Conservation (phyloP, 2,888 invertebrate species). For the Rosalia funebris region DNA sequence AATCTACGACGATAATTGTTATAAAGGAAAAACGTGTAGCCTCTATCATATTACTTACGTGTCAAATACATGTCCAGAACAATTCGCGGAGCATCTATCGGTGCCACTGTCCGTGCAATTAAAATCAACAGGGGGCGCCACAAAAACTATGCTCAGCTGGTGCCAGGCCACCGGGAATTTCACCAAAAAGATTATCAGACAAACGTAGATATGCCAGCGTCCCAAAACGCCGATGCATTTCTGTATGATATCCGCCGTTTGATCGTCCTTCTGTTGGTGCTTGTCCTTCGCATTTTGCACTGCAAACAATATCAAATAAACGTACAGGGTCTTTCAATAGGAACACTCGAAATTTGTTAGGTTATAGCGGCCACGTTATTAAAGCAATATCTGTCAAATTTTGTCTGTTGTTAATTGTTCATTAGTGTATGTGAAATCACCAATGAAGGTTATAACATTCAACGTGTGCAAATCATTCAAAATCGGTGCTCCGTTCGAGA, state of each 20-base stretch:
- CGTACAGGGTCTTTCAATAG: too few species aligned
- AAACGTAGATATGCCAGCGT: constrained; percentile 79
- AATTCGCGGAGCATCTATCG: constrained; percentile 68
- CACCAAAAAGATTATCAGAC: constrained; percentile 69
- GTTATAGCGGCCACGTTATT: too few species aligned
- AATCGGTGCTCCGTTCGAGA: too few species aligned
- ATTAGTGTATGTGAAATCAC: too few species aligned
- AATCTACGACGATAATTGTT: too few species aligned
- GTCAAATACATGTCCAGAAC: constrained; percentile 71
- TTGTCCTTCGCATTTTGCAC: constrained; percentile 41
- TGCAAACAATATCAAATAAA: constrained; percentile 31
- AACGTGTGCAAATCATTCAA: too few species aligned
- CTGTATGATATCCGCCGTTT: constrained; percentile 70
- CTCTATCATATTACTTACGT: constrained; percentile 66
- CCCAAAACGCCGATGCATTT: constrained; percentile 78
- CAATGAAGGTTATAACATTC: too few species aligned
- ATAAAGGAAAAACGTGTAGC: too few species aligned
- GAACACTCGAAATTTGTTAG: too few species aligned
- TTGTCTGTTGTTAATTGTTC: too few species aligned
- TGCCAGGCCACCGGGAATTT: constrained; percentile 87
- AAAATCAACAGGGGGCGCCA: constrained; percentile 74
- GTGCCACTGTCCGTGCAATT: constrained; percentile 61
- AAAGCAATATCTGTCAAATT: too few species aligned
- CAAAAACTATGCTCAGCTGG: constrained; percentile 80
- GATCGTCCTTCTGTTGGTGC: constrained; percentile 10